Base-by-base conservation (phyloP, 2,113 vertebrate species). In the Chinchilla lanigera region DNA sequence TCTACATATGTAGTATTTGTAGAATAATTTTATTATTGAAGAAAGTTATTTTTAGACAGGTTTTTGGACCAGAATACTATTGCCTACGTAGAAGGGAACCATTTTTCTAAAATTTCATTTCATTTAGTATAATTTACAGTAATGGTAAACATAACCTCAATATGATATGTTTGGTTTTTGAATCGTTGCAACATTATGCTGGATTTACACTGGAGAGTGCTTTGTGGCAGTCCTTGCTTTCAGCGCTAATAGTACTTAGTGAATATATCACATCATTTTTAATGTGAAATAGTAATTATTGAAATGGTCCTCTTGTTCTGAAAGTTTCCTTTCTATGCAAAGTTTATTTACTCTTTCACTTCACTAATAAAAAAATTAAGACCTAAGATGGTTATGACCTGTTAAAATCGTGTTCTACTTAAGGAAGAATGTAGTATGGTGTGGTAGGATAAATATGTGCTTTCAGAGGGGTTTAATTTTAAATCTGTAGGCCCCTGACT, bases 21-120 rank as follows among this genome's bases (percentile, higher is more conserved):
- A 65, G 24, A 95, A 73, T 95, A 69, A 78, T 87, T 93, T 93
- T 84, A 93, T 92, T 58, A 69, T 78, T 91, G n/a, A 90, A 87
- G 35, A 95, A 65, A 86, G 26, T 93, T 96, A 41, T 81, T 93
- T 96, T 75, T 84, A 97, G 93, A 81, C 54, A 84, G n/a, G 30
- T 86, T 95, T 77, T 96, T 22, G 14, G 38, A 41, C 20, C 54
- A 93, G 33, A 52, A 38, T 93, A 58, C 9, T 87, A 22, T 24
- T 93, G 30, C 13, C 28, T 93, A 9, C 2, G 86, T 86, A 89
- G 78, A 75, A 89, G 41, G 38, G 86, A 87, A 81, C 22, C 44
- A 50, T 80, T 93, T 96, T 89, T 94, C 71, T 14, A 17, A 88
- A 81, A 30, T 94, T 65, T 67, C 14, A 80, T 80, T 78, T 71